phyloP scores from a whole-genome alignment of 92 coral and sea anemone species.

The Palythoa grandiflora region DNA sequence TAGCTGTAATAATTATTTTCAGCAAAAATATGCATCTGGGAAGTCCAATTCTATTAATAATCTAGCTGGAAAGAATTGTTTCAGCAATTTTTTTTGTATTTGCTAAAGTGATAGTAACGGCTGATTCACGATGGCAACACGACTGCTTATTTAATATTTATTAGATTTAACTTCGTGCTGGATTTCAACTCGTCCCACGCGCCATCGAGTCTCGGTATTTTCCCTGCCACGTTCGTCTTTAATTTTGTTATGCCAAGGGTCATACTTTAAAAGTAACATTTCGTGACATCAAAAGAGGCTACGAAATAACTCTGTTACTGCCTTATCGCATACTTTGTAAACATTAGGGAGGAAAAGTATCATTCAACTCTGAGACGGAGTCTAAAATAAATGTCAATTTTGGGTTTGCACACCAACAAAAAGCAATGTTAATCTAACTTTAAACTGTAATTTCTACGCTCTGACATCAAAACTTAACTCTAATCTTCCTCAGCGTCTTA shows the following conservation, averaged over 20 bases:
- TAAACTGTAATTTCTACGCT: neutral
- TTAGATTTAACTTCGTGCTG: neutral
- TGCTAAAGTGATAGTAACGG: too few species aligned
- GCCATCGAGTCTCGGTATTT: neutral
- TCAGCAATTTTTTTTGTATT: too few species aligned
- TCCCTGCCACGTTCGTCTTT: neutral
- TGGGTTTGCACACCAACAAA: constrained; percentile 1
- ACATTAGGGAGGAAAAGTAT: neutral
- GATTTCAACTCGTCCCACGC: neutral
- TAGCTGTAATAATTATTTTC: too few species aligned
- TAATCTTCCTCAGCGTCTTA: constrained; percentile 13
- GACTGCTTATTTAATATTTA: neutral
- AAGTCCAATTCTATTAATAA: too few species aligned
- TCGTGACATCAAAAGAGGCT: neutral
- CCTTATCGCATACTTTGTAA: neutral
- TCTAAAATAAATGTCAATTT: neutral
- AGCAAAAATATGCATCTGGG: too few species aligned
- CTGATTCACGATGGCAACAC: neutral
- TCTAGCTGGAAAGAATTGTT: too few species aligned
- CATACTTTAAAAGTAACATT: neutral
- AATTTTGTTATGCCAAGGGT: neutral
- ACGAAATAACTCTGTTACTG: neutral
- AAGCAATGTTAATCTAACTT: neutral
- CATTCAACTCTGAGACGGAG: neutral
- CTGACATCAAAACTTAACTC: neutral